These are phyloP conservation scores for Lasioglossum leucozonium DNA, from an alignment of 2,888 invertebrate genomes.

Conservation along the genomic window DNA sequence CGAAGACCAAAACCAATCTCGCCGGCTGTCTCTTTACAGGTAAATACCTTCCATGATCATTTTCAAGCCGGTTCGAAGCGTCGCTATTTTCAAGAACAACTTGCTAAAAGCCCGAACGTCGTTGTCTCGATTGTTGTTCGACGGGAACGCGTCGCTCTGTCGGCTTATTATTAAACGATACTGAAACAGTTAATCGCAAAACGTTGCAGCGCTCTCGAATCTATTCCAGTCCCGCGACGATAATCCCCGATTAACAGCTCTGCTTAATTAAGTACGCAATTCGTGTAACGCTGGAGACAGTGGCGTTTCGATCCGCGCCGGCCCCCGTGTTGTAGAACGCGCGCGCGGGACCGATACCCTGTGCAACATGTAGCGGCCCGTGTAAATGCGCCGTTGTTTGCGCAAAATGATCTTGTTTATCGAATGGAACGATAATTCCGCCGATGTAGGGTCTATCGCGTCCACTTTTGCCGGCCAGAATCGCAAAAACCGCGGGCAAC, in stretches of 20 bases:
- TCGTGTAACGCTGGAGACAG: constrained; percentile 18
- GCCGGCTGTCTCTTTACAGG: too few relatives aligned
- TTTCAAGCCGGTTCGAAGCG: too few relatives aligned
- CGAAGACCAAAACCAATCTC: too few relatives aligned
- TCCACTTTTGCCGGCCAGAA: not conserved
- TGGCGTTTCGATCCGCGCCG: not conserved
- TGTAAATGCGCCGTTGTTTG: not conserved
- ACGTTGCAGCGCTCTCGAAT: constrained; percentile 46
- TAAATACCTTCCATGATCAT: too few relatives aligned
- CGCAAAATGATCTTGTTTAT: not conserved
- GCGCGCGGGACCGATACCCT: not conserved
- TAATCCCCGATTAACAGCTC: constrained; percentile 59
- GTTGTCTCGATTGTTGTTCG: not conserved
- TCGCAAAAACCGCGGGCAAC: too few relatives aligned
- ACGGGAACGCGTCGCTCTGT: not conserved
- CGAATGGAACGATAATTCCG: constrained; percentile 9
- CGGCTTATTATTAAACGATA: constrained; percentile 41
- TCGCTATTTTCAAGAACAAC: too few relatives aligned
- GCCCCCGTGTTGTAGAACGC: not conserved
- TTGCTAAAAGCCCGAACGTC: too few relatives aligned
- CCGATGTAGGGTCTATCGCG: not conserved
- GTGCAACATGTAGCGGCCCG: not conserved
- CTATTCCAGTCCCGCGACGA: constrained; percentile 39
- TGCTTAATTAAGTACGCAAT: constrained; percentile 56
- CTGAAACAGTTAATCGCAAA: constrained; percentile 28